phyloP scores from a whole-genome alignment of 2,888 invertebrate species.

The Scrobipalpa atriplicella region DNA sequence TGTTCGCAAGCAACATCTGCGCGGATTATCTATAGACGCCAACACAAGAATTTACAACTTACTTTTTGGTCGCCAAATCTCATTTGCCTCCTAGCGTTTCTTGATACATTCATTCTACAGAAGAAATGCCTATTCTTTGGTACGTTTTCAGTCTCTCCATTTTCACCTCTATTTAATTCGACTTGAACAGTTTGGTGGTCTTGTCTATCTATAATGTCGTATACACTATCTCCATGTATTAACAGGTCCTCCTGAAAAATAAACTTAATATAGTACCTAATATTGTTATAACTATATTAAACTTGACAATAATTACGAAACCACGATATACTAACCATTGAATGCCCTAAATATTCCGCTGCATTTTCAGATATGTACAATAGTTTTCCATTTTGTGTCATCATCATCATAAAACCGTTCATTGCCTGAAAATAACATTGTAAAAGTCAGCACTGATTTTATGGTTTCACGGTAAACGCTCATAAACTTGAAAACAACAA shows the following conservation, averaged over 20 bases:
- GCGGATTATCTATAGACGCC: too few relatives aligned
- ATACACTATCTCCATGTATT: constrained; percentile 99
- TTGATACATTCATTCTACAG: constrained; percentile 99
- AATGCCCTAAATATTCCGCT: constrained; percentile 99
- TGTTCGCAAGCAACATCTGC: too few relatives aligned
- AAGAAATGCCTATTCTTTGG: constrained; percentile 91
- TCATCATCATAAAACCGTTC: constrained; percentile 98
- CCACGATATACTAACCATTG: constrained; percentile 87
- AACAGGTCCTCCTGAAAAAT: constrained; percentile 95
- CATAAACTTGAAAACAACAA: constrained; percentile 59
- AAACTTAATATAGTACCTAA: not conserved
- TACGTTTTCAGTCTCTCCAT: constrained; percentile 80
- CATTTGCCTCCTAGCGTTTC: constrained; percentile 98
- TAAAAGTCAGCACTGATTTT: constrained; percentile 51
- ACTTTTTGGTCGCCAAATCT: constrained; percentile 99
- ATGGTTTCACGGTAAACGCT: constrained; percentile 51
- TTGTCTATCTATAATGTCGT: constrained; percentile 99
- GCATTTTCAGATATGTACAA: constrained; percentile 99
- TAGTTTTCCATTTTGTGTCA: constrained; percentile 98
- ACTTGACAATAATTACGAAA: not conserved
- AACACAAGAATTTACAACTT: constrained; percentile 45
- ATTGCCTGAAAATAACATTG: constrained; percentile 90
- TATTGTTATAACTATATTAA: not conserved
- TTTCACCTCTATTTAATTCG: constrained; percentile 88
- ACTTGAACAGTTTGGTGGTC: constrained; percentile 98